Evolutionary conservation across 2,888 invertebrate genomes (phyloP).

Genomic region (Troides aeacus): DNA sequence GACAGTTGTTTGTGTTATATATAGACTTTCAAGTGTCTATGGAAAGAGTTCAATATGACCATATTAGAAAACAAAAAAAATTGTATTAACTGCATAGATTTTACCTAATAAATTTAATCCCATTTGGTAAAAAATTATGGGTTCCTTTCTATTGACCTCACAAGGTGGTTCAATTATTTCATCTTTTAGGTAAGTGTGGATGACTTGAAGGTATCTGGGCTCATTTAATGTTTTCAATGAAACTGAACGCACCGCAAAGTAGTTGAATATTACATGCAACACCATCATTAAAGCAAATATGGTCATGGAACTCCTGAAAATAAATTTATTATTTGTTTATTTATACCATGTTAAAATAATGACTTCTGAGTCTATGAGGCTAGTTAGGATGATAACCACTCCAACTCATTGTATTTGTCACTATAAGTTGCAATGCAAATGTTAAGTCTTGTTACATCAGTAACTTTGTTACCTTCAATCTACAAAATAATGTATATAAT

Average conservation of each 20-base stretch:
- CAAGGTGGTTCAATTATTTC: conserved; percentile 82
- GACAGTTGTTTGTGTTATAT: no score
- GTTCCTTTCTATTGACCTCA: conserved; percentile 86
- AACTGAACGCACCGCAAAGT: conserved; percentile 90
- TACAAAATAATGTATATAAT: no score
- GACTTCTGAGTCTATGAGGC: no score
- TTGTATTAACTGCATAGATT: not conserved
- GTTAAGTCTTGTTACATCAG: no score
- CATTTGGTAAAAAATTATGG: conserved; percentile 53
- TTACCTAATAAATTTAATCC: conserved; percentile 54
- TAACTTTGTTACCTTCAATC: no score
- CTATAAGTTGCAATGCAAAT: no score
- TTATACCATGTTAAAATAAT: no score
- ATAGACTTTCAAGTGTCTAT: no score
- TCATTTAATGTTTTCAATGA: conserved; percentile 90
- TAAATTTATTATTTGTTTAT: not conserved
- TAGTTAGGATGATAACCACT: no score
- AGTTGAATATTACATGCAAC: conserved; percentile 93
- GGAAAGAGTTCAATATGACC: no score
- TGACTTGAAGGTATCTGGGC: conserved; percentile 85
- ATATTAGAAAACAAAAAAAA: no score
- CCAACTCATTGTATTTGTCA: no score
- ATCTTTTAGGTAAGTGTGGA: conserved; percentile 83
- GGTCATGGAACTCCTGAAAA: conserved; percentile 83
- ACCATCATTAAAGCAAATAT: conserved; percentile 86